Conservation (phyloP, 1,140 invertebrate genomes). For the Listronotus oregonensis region DNA sequence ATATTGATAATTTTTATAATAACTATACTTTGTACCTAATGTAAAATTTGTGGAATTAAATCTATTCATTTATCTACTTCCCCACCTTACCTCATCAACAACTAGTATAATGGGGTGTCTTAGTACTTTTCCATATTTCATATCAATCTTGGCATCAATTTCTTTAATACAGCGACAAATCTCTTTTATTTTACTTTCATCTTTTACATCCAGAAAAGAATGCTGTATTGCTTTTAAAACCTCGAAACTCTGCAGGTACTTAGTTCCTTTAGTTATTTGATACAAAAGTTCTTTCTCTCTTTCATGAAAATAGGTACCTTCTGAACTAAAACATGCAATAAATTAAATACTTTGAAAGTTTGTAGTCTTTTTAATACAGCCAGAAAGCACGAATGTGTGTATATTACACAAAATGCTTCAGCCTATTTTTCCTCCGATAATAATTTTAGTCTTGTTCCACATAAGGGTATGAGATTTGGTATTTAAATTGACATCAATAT, state of each 20-base stretch:
- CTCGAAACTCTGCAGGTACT: conserved; percentile 6
- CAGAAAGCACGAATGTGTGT: too few relatives aligned
- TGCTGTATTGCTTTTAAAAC: conserved; percentile 30
- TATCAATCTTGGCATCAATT: conserved; percentile 8
- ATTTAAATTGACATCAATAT: too few relatives aligned
- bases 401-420: too few relatives aligned
- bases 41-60: too few relatives aligned
- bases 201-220: conserved; percentile 33
- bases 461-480: too few relatives aligned
- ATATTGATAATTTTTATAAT: too few relatives aligned
- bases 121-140: neutral
- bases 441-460: too few relatives aligned
- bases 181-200: conserved; percentile 31
- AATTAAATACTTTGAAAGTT: neutral
- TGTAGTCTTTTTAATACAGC: too few relatives aligned
- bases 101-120: conserved; percentile 66
- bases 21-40: too few relatives aligned
- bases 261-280: conserved; percentile 16
- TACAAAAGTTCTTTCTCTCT: conserved; percentile 18
- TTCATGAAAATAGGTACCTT: neutral
- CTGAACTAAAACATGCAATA: conserved; percentile 3
- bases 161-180: conserved; percentile 21
- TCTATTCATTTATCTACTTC: too few relatives aligned
- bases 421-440: too few relatives aligned
- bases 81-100: conserved; percentile 64